Evolutionary conservation across 2,113 vertebrate genomes (phyloP).

Genomic region (Hyla sarda): DNA sequence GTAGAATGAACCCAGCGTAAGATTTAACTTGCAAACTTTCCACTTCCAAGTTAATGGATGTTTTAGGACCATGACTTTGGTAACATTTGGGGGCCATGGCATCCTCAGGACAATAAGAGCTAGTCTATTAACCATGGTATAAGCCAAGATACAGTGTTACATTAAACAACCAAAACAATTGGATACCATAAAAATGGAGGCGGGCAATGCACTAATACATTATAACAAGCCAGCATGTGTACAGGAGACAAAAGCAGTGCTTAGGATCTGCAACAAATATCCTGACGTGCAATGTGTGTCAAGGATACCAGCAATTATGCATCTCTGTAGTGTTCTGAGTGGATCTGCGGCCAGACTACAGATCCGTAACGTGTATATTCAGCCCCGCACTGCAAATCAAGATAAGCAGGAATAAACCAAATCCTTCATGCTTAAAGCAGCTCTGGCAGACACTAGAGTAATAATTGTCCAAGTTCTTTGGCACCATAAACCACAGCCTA

Average conservation of each 20-base stretch:
- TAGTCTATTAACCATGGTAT: too few species aligned
- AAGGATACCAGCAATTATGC: conserved; percentile 1
- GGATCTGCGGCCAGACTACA: background rate
- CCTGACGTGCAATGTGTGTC: background rate
- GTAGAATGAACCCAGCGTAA: too few species aligned
- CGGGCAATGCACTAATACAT: background rate
- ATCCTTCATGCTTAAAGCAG: conserved; percentile 63
- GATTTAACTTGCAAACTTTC: too few species aligned
- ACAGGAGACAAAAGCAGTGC: background rate
- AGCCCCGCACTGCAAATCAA: conserved; percentile 62
- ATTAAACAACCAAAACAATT: too few species aligned
- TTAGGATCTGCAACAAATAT: background rate
- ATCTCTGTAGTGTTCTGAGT: background rate
- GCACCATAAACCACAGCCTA: conserved; percentile 66
- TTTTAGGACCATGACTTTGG: background rate
- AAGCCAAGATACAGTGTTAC: too few species aligned
- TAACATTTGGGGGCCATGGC: too few species aligned
- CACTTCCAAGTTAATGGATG: background rate
- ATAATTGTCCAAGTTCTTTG: conserved; percentile 71
- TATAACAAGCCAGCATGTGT: background rate
- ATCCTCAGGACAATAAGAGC: too few species aligned
- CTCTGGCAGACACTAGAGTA: conserved; percentile 62
- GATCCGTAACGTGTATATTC: background rate
- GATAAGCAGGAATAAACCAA: conserved; percentile 58
- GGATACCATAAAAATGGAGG: background rate